Evolutionary conservation across 2,888 invertebrate genomes (phyloP).

Genomic region (Zhengitettix transpicula): DNA sequence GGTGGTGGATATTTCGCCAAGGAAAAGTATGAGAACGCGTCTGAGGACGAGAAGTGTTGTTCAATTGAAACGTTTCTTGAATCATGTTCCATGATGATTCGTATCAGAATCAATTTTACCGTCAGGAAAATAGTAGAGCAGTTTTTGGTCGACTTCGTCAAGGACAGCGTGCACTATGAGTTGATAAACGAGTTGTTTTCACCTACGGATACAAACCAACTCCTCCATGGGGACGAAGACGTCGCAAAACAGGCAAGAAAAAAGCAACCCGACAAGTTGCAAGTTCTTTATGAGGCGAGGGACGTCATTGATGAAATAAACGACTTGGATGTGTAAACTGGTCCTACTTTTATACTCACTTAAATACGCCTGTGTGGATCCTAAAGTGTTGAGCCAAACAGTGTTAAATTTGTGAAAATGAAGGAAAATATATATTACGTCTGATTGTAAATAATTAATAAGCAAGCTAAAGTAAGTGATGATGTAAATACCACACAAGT

Average conservation of each 20-base stretch:
- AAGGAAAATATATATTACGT: too few relatives aligned
- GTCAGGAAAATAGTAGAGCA: conserved; percentile 52
- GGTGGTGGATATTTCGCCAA: too few relatives aligned
- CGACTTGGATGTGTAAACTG: too few relatives aligned
- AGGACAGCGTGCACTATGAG: conserved; percentile 45
- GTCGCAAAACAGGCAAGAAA: conserved; percentile 38
- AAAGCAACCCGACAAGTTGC: conserved; percentile 28
- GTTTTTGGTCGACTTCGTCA: conserved; percentile 43
- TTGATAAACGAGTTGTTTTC: conserved; percentile 43
- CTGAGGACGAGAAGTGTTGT: conserved; percentile 35
- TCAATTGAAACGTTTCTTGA: conserved; percentile 41
- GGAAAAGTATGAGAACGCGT: too few relatives aligned
- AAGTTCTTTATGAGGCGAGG: conserved; percentile 40
- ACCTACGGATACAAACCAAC: conserved; percentile 33
- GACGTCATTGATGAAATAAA: conserved; percentile 40
- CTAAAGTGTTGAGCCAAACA: too few relatives aligned
- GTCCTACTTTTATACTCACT: too few relatives aligned
- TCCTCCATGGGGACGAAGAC: conserved; percentile 40
- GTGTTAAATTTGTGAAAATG: too few relatives aligned
- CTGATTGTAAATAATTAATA: too few relatives aligned
- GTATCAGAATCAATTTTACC: conserved; percentile 47
- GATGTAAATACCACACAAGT: too few relatives aligned
- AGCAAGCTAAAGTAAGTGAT: too few relatives aligned
- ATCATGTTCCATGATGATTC: conserved; percentile 43
- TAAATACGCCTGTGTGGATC: too few relatives aligned